Percentiles rank a stretch among this genome's conserved stretches.
phyloP scores from a whole-genome alignment of 2,888 invertebrate genomes.

The Trichopria drosophilae region DNA sequence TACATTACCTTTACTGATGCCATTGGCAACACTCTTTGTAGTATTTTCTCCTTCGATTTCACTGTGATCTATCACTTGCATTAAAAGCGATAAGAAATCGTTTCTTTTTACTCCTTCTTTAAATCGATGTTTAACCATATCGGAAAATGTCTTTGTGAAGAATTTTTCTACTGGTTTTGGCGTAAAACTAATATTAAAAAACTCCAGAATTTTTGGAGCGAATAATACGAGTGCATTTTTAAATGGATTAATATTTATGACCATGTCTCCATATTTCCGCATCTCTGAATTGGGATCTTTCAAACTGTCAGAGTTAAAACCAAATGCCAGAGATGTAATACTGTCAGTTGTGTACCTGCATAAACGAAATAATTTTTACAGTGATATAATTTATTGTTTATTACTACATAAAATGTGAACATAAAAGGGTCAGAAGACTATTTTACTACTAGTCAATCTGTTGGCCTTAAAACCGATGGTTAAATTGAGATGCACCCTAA shows the following conservation, averaged over 20 bases:
- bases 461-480: too few relatives aligned
- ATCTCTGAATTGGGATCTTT: conserved; percentile 46
- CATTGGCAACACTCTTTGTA: too few relatives aligned
- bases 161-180: conserved; percentile 44
- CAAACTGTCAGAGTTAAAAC: conserved; percentile 45
- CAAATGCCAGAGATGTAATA: conserved; percentile 50
- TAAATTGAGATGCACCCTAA: too few relatives aligned
- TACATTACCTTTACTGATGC: too few relatives aligned
- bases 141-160: conserved; percentile 50
- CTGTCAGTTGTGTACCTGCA: conserved; percentile 45
- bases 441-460: too few relatives aligned
- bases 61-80: conserved; percentile 49
- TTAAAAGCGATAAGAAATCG: conserved; percentile 55
- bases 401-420: background rate
- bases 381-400: background rate
- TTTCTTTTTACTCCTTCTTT: conserved; percentile 45
- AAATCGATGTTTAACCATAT: conserved; percentile 49
- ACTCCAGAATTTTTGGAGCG: conserved; percentile 42
- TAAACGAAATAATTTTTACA: background rate
- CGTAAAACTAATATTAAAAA: conserved; percentile 41
- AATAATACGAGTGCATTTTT: conserved; percentile 37
- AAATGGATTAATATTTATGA: conserved; percentile 26
- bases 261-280: conserved; percentile 45
- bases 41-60: conserved; percentile 40
- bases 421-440: too few relatives aligned